Conservation (phyloP, 2,888 invertebrate species). For the Malthinus seriepunctatus region DNA sequence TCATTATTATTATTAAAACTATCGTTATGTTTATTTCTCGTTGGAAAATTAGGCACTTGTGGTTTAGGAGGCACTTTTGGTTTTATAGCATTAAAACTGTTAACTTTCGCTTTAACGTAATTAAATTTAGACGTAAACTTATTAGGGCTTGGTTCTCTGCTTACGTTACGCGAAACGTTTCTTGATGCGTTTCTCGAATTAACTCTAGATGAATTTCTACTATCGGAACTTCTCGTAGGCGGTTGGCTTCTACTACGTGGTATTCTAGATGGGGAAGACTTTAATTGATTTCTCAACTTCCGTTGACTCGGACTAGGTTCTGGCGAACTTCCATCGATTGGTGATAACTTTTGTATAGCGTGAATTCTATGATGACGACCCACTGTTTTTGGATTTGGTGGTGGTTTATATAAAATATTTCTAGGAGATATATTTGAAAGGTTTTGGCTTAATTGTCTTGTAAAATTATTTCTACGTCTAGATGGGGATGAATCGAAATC, state of each 20-base stretch:
- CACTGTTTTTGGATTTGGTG: conserved; percentile 8
- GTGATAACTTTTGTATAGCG: conserved; percentile 49
- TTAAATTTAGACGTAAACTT: conserved; percentile 39
- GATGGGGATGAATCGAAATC: conserved; percentile 29
- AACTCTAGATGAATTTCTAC: conserved; percentile 34
- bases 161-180: conserved; percentile 36
- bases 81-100: conserved; percentile 45
- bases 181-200: conserved; percentile 37
- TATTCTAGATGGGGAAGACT: conserved; percentile 35
- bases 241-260: conserved; percentile 44
- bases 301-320: conserved; percentile 48
- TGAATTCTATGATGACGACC: conserved; percentile 31
- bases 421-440: conserved; percentile 23
- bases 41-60: conserved; percentile 37
- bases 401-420: conserved; percentile 9
- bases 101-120: conserved; percentile 52
- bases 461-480: conserved; percentile 45
- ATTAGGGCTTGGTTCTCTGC: conserved; percentile 47
- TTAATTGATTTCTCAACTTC: conserved; percentile 36
- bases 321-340: conserved; percentile 52
- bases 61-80: conserved; percentile 53
- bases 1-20: neutral
- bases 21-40: conserved; percentile 11
- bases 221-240: conserved; percentile 41
- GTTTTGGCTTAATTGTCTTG: conserved; percentile 28